Conservation (phyloP, 2,113 vertebrate genomes). For the Calidris pugnax region DNA sequence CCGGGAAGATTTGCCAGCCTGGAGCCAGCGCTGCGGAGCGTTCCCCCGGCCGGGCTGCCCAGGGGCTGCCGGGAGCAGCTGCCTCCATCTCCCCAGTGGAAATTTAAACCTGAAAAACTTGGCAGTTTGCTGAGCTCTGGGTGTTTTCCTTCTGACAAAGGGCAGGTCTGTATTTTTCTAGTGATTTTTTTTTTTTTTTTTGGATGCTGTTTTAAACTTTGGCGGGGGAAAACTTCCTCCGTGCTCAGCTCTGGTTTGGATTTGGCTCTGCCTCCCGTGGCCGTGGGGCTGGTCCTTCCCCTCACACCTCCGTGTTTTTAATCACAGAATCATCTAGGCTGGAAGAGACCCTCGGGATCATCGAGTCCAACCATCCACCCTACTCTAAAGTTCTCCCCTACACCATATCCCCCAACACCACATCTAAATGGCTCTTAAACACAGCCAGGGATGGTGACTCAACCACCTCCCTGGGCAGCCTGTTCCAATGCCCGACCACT, state of each 20-base stretch:
- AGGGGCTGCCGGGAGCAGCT: neutral
- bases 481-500: too few relatives aligned
- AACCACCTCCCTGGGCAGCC: too few relatives aligned
- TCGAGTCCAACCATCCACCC: too few relatives aligned
- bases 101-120: neutral
- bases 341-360: too few relatives aligned
- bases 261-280: neutral
- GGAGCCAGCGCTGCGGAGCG: neutral
- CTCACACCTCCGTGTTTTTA: too few relatives aligned
- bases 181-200: neutral
- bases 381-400: too few relatives aligned
- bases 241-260: neutral
- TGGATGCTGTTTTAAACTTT: neutral
- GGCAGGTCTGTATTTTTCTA: neutral
- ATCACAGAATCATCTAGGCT: too few relatives aligned
- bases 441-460: too few relatives aligned
- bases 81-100: neutral
- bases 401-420: too few relatives aligned
- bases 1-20: neutral
- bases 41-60: neutral
- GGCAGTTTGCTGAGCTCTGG: neutral
- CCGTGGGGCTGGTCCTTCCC: neutral
- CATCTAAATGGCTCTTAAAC: too few relatives aligned
- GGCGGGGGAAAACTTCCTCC: neutral
- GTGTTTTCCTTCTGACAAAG: neutral